phyloP scores from a whole-genome alignment of 2,797 vertebrate genomes.

The Spondyliosoma cantharus region DNA sequence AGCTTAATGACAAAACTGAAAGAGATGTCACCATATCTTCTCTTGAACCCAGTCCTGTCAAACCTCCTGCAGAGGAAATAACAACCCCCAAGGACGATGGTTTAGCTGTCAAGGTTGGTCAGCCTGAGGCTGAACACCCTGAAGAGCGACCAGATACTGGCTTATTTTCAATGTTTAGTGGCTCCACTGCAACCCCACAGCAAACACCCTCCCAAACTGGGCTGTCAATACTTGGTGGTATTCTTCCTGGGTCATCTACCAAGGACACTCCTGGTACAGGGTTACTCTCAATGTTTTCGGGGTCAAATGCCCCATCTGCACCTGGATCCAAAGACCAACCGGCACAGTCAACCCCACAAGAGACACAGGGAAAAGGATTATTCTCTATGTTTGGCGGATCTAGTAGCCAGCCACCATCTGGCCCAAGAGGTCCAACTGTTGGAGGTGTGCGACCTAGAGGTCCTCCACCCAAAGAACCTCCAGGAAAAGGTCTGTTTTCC shows the following conservation, averaged over 20 bases:
- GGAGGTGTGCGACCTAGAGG: conserved; percentile 58
- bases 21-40: conserved; percentile 24
- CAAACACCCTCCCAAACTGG: conserved; percentile 70
- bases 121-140: conserved; percentile 62
- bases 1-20: conserved; percentile 35
- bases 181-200: conserved; percentile 60
- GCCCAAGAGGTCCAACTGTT: conserved; percentile 60
- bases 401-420: conserved; percentile 67
- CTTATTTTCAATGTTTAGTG: conserved; percentile 79
- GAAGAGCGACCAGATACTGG: conserved; percentile 77
- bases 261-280: conserved; percentile 82
- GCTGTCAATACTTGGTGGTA: conserved; percentile 80
- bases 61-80: conserved; percentile 47
- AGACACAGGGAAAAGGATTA: conserved; percentile 77
- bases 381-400: conserved; percentile 83
- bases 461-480: conserved; percentile 76
- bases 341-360: conserved; percentile 63
- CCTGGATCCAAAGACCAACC: conserved; percentile 57
- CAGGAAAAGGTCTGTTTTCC: conserved; percentile 83
- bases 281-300: conserved; percentile 91
- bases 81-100: conserved; percentile 51
- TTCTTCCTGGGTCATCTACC: conserved; percentile 81
- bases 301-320: conserved; percentile 71
- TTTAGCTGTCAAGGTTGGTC: conserved; percentile 51
- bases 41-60: conserved; percentile 39